These are phyloP conservation scores for Aphelenchoides avenae DNA, from an alignment of 1,140 invertebrate species.

Conservation along the genomic window DNA sequence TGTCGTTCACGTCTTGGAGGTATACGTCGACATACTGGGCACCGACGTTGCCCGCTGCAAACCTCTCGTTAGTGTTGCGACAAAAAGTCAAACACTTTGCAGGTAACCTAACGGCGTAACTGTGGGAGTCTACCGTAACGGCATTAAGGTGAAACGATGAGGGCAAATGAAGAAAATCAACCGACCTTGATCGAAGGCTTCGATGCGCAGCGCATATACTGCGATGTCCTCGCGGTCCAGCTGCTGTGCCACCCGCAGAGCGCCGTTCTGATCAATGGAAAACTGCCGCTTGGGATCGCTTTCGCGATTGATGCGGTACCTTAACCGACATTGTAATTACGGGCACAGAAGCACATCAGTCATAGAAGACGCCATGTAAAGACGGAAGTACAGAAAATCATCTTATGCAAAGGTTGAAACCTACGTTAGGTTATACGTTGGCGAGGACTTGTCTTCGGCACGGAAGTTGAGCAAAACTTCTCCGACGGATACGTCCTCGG, in stretches of 20 bases:
- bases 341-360: background rate
- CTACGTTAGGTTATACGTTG: conserved; percentile 55
- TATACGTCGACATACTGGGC: conserved; percentile 56
- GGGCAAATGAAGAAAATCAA: conserved; percentile 7
- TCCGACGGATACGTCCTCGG: conserved; percentile 45
- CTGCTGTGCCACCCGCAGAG: conserved; percentile 44
- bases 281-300: conserved; percentile 59
- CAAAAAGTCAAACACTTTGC: too few relatives aligned
- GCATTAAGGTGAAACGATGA: too few relatives aligned
- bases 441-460: conserved; percentile 51
- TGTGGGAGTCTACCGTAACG: too few relatives aligned
- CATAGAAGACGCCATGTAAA: too few relatives aligned
- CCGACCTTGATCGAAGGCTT: conserved; percentile 52
- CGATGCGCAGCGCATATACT: conserved; percentile 50
- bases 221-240: conserved; percentile 56
- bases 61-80: too few relatives aligned
- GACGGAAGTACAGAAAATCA: background rate
- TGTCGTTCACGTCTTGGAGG: conserved; percentile 57
- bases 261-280: conserved; percentile 59
- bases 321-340: too few relatives aligned
- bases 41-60: conserved; percentile 54
- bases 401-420: conserved; percentile 16
- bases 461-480: conserved; percentile 53
- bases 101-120: too few relatives aligned
- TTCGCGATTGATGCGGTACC: conserved; percentile 58